A percentile compares a stretch with the other conserved stretches of the same genome.
Conservation (phyloP, 2,113 vertebrate species). For the Pluvialis apricaria region DNA sequence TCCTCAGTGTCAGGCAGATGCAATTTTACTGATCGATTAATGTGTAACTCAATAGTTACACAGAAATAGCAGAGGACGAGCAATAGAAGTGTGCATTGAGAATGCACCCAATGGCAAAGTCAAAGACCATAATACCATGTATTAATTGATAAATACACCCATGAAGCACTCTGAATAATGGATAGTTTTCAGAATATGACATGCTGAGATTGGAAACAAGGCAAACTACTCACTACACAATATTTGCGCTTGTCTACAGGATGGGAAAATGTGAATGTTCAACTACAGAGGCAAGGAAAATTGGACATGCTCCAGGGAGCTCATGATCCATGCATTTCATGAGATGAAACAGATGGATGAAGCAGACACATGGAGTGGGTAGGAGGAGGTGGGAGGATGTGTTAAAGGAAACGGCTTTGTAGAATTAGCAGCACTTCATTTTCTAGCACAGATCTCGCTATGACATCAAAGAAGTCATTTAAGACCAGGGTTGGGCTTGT, state of each 20-base stretch:
- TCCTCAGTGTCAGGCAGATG: neutral
- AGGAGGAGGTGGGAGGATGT: slow-evolving; percentile 29
- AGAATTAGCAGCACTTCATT: slow-evolving; percentile 22
- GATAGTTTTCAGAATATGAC: neutral
- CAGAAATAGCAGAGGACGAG: neutral
- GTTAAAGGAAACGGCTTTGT: slow-evolving; percentile 48
- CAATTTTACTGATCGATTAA: neutral
- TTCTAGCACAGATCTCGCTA: neutral
- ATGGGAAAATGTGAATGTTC: neutral
- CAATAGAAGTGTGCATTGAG: accelerated
- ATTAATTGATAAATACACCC: slow-evolving; percentile 25
- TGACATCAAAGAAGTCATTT: neutral
- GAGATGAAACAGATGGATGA: slow-evolving; percentile 57
- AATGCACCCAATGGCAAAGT: neutral
- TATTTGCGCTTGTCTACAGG: slow-evolving; percentile 26
- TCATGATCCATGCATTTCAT: slow-evolving; percentile 50
- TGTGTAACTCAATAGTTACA: neutral
- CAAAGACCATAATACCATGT: neutral
- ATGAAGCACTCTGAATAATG: neutral
- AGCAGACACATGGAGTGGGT: slow-evolving; percentile 23
- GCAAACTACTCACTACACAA: neutral
- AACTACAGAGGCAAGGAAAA: slow-evolving; percentile 10
- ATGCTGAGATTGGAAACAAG: neutral
- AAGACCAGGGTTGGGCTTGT: neutral
- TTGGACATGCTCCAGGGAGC: slow-evolving; percentile 27